Base-by-base conservation (phyloP, 2,888 invertebrate species). In the Agrotis ipsilon region DNA sequence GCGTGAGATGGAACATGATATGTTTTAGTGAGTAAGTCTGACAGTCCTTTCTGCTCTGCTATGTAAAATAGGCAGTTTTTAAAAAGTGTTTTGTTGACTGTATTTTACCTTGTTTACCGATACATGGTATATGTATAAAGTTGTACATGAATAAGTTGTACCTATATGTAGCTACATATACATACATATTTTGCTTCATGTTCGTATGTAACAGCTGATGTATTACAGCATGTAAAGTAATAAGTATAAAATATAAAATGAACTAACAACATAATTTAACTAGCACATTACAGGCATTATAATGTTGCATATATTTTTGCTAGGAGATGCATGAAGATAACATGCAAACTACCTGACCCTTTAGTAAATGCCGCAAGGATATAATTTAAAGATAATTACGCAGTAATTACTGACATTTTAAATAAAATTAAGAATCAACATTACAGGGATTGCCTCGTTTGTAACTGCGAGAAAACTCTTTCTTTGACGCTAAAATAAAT, bases 321-420 rank as follows among this genome's bases (percentile, higher is more conserved):
- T 7, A 3, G n/a, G 39, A 75, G 18, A 73, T 45, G 32, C 24
- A 39, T 73, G 59, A 60, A 60, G 70, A 54, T 48, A 59, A 59
- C 32, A 59, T 68, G 39, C 39, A 32, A 59, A 48, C 3, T 59
- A 45, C 19, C 9, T 49, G 16, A 48, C 21, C 27, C 14, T 43
- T n/a, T 66, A 24, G 16, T 58, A 32, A 52, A 76, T 48, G 43
- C 45, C 32, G 19, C 59, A 45, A n/a, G 24, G 49, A 32, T 19
- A 54, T 59, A 21, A 48, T 68, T 69, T 48, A 2, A 55, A 70
- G 1, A 32, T 51, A 27, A 66, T 59, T 16, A 43, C 14, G 13
- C 16, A 7, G n/a, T 52, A 43, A 72, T 58, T 46, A 45, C 13
- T 16, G 24, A 18, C 13, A 19, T 24, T 76, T 55, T 24, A 59